Evolutionary conservation across 2,888 invertebrate species (phyloP).

Genomic region (Meandrusa payeni): DNA sequence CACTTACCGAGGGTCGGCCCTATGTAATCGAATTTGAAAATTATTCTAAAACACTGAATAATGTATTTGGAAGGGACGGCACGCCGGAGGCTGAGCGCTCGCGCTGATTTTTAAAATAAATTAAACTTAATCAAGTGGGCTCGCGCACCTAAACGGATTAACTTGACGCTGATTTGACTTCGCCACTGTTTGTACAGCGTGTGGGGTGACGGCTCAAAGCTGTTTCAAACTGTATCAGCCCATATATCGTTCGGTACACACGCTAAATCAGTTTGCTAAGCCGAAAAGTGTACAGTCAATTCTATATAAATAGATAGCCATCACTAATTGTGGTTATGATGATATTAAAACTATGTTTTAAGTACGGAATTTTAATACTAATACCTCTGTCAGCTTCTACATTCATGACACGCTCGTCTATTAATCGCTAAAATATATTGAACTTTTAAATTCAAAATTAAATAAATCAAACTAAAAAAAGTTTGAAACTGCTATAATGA

Average conservation of each 20-base stretch:
- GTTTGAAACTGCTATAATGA: too few relatives aligned
- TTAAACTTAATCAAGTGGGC: conserved; percentile 81
- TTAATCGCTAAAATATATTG: too few relatives aligned
- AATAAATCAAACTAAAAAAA: too few relatives aligned
- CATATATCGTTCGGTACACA: conserved; percentile 43
- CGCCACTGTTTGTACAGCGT: conserved; percentile 63
- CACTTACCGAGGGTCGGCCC: conserved; percentile 77
- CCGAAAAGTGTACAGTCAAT: conserved; percentile 2
- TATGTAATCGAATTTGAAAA: conserved; percentile 82
- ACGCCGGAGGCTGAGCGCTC: conserved; percentile 67
- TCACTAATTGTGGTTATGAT: too few relatives aligned
- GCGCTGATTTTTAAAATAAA: conserved; percentile 80
- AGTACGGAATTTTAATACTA: too few relatives aligned
- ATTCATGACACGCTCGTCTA: too few relatives aligned
- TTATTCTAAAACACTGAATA: conserved; percentile 82
- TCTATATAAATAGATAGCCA: conserved; percentile 6
- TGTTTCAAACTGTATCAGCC: conserved; percentile 63
- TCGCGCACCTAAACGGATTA: conserved; percentile 81
- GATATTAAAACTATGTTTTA: too few relatives aligned
- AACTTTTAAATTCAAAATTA: too few relatives aligned
- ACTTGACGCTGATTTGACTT: conserved; percentile 79
- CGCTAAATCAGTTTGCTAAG: conserved; percentile 10
- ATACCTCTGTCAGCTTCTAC: too few relatives aligned
- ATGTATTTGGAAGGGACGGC: conserved; percentile 75
- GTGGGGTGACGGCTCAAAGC: conserved; percentile 65